Conservation (phyloP, 2,888 invertebrate species). For the Anaspis maculata region DNA sequence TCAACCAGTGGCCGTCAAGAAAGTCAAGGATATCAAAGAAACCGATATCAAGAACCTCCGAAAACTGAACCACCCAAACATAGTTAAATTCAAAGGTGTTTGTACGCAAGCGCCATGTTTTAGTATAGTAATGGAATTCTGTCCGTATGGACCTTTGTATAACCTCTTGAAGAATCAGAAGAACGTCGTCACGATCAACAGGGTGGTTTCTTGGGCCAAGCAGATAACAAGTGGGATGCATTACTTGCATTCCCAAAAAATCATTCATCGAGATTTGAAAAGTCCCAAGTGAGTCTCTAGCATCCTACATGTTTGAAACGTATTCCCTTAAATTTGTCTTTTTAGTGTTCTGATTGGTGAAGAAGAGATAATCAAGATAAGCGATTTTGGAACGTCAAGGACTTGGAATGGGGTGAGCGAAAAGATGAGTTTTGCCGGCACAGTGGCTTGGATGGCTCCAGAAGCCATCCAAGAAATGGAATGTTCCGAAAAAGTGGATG, state of each 20-base stretch:
- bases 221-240: constrained; percentile 96
- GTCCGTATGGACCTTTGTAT: constrained; percentile 90
- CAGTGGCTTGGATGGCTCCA: constrained; percentile 99
- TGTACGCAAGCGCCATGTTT: constrained; percentile 86
- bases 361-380: constrained; percentile 72
- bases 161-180: constrained; percentile 79
- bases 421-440: constrained; percentile 97
- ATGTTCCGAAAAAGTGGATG: constrained; percentile 95
- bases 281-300: constrained; percentile 97
- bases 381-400: constrained; percentile 94
- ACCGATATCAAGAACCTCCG: constrained; percentile 87
- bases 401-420: constrained; percentile 93
- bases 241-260: constrained; percentile 91
- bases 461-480: constrained; percentile 95
- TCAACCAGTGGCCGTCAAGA: constrained; percentile 92
- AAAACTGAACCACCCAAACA: constrained; percentile 80
- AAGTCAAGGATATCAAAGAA: constrained; percentile 85
- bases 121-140: constrained; percentile 98
- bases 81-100: constrained; percentile 86
- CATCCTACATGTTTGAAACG: too few relatives aligned
- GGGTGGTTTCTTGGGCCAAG: constrained; percentile 86
- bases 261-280: constrained; percentile 97
- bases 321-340: constrained; percentile 3
- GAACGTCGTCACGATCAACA: constrained; percentile 73
- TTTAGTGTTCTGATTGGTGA: constrained; percentile 76